Conservation (phyloP, 2,797 vertebrate genomes). For the Tenualosa thibaudeaui region DNA sequence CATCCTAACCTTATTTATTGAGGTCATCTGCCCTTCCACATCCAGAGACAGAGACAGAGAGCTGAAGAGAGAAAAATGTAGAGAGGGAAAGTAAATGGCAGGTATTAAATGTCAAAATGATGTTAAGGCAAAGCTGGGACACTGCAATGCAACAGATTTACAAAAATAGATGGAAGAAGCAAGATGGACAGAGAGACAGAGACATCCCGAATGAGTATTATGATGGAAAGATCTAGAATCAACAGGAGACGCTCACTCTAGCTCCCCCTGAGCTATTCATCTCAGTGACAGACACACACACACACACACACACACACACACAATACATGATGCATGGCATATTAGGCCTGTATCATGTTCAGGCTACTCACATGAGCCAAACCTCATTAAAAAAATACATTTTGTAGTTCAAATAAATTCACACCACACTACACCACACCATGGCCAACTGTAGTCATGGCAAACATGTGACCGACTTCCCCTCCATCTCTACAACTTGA, state of each 20-base stretch:
- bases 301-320: neutral
- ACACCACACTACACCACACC: neutral
- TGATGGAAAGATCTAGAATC: neutral
- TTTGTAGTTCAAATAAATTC: neutral
- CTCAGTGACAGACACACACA: slow-evolving; percentile 30
- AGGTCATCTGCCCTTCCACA: slow-evolving; percentile 74
- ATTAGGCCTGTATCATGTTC: too few species aligned
- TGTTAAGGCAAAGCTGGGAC: slow-evolving; percentile 32
- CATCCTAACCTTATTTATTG: slow-evolving; percentile 1
- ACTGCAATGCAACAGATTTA: slow-evolving; percentile 37
- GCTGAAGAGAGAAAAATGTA: slow-evolving; percentile 19
- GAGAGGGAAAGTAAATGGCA: neutral
- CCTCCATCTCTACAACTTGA: too few species aligned
- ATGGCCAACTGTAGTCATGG: neutral
- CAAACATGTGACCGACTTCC: neutral
- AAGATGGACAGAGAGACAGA: neutral
- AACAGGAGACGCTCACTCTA: neutral
- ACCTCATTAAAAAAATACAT: neutral
- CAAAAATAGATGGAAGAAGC: neutral
- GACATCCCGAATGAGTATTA: neutral
- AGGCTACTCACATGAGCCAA: too few species aligned
- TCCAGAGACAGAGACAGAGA: slow-evolving; percentile 51
- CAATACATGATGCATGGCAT: neutral
- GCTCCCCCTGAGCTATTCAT: slow-evolving; percentile 20
- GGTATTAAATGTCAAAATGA: neutral